phyloP scores from a whole-genome alignment of 2,113 vertebrate species.

The Stigmatopora nigra region DNA sequence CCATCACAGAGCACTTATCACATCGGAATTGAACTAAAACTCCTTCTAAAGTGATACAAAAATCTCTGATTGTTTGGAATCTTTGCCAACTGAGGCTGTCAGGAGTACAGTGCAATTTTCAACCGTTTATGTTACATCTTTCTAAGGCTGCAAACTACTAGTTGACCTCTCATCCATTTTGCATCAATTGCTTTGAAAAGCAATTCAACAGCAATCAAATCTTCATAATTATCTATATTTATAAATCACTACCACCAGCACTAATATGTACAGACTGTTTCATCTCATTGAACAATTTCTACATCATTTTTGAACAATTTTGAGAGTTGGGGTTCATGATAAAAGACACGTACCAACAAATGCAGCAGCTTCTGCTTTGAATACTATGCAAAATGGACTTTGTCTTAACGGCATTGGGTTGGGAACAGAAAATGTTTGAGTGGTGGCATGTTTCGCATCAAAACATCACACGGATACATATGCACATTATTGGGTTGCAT shows the following conservation, averaged over 20 bases:
- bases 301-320: constrained; percentile 29
- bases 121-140: not conserved
- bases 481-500: not conserved
- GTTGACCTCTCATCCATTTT: not conserved
- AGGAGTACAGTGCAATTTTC: not conserved
- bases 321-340: constrained; percentile 4
- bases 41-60: not conserved
- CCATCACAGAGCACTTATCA: too few relatives aligned
- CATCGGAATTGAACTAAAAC: too few relatives aligned
- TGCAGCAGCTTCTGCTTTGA: constrained; percentile 28
- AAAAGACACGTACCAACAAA: constrained; percentile 23
- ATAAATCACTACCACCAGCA: not conserved
- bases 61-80: not conserved
- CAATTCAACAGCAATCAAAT: not conserved
- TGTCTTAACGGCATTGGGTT: constrained; percentile 31
- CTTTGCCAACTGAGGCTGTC: not conserved
- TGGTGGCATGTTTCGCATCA: not conserved
- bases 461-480: constrained; percentile 15
- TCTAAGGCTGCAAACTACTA: not conserved
- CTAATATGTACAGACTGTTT: constrained; percentile 10
- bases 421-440: constrained; percentile 24
- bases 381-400: constrained; percentile 6
- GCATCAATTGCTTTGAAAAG: not conserved
- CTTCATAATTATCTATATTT: not conserved
- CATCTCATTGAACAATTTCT: constrained; percentile 32